Evolutionary conservation across 2,888 invertebrate genomes (phyloP).

Genomic region (Clostera curtula): DNA sequence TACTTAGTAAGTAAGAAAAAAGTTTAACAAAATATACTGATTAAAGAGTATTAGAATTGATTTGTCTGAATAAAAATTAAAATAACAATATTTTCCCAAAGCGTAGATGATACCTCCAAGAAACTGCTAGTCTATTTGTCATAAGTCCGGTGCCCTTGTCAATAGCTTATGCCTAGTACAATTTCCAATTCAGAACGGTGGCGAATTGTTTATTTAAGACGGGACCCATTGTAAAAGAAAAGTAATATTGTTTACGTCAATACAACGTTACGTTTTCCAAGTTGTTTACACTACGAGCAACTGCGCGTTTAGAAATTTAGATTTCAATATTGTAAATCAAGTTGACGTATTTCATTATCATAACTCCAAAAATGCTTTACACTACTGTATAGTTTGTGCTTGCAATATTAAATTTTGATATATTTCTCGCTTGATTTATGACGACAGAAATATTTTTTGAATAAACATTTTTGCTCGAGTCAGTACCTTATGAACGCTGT

Average conservation of each 20-base stretch:
- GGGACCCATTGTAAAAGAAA: constrained; percentile 16
- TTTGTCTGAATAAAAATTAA: too few species aligned
- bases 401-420: constrained; percentile 4
- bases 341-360: constrained; percentile 10
- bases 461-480: too few species aligned
- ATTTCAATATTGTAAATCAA: constrained; percentile 17
- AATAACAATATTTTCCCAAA: too few species aligned
- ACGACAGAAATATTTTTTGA: too few species aligned
- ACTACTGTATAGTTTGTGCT: constrained; percentile 10
- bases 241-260: constrained; percentile 24
- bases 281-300: constrained; percentile 18
- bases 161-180: constrained; percentile 17
- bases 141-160: constrained; percentile 4
- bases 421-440: constrained; percentile 3
- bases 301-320: constrained; percentile 17
- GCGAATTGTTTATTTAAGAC: constrained; percentile 24
- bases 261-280: constrained; percentile 19
- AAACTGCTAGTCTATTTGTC: too few species aligned
- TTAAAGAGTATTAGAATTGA: too few species aligned
- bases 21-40: too few species aligned
- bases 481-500: too few species aligned
- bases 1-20: too few species aligned
- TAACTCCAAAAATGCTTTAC: too few species aligned
- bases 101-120: too few species aligned
- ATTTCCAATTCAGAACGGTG: constrained; percentile 15